Percentiles rank a stretch among this genome's conserved stretches.
phyloP scores from a whole-genome alignment of 2,888 invertebrate species.

The Apocheima hispidaria region DNA sequence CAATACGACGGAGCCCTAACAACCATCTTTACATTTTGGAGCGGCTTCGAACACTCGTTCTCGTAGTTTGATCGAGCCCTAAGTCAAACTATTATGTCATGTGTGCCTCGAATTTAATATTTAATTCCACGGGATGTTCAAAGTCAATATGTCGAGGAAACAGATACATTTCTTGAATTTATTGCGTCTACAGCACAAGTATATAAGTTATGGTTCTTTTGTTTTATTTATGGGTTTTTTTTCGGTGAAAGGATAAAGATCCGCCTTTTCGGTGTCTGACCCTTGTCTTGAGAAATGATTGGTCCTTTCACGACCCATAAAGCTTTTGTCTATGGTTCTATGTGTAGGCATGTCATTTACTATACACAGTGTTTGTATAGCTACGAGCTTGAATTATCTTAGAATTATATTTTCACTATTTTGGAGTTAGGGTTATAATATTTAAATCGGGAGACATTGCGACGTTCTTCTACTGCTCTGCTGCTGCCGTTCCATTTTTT shows the following conservation, averaged over 20 bases:
- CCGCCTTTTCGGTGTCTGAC: slow-evolving; percentile 31
- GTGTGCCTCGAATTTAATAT: background rate
- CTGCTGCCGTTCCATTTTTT: no score
- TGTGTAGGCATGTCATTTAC: background rate
- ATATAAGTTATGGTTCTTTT: slow-evolving; percentile 19
- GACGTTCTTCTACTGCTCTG: no score
- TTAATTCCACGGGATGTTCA: background rate
- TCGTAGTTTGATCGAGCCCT: background rate
- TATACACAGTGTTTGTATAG: no score
- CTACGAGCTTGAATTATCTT: no score
- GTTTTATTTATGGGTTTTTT: slow-evolving; percentile 29
- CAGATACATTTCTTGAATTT: slow-evolving; percentile 7
- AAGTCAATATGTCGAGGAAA: background rate
- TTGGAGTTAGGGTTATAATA: no score
- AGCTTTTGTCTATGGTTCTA: slow-evolving; percentile 5
- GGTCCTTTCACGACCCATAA: slow-evolving; percentile 15
- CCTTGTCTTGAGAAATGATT: slow-evolving; percentile 21
- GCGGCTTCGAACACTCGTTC: background rate
- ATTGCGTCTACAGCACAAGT: slow-evolving; percentile 14
- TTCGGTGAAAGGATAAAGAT: slow-evolving; percentile 22
- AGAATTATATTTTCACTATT: no score
- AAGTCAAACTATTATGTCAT: background rate
- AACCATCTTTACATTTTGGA: background rate
- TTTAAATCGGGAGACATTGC: no score
- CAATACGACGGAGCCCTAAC: background rate